Evolutionary conservation across 2,797 vertebrate genomes (phyloP).

Genomic region (Chromobotia macracanthus): DNA sequence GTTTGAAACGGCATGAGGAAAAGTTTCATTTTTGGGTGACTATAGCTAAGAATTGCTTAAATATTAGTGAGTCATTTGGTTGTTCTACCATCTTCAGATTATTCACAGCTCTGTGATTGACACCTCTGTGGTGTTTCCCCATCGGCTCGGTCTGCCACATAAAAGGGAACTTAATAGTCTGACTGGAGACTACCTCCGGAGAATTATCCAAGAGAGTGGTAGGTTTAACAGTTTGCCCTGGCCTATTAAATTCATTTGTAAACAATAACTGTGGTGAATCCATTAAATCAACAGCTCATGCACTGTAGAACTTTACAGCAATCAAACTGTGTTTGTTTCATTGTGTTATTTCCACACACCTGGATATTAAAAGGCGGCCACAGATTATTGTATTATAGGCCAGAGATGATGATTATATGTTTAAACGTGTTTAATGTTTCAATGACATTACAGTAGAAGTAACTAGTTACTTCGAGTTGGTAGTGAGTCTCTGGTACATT

Average conservation of each 20-base stretch:
- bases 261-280: constrained; percentile 23
- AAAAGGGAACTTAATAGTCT: constrained; percentile 78
- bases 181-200: constrained; percentile 78
- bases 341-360: neutral
- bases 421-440: neutral
- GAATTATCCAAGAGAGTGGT: constrained; percentile 83
- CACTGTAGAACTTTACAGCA: neutral
- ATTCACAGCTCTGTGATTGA: constrained; percentile 80
- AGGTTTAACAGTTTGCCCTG: constrained; percentile 64
- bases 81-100: constrained; percentile 71
- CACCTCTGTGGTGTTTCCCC: constrained; percentile 80
- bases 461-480: neutral
- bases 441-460: constrained; percentile 9
- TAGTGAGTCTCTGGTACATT: neutral
- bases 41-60: neutral
- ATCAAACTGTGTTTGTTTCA: neutral
- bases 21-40: too few relatives aligned
- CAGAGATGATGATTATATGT: too few relatives aligned
- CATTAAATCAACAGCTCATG: constrained; percentile 16
- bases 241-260: constrained; percentile 41
- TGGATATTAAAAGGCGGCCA: neutral
- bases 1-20: too few relatives aligned
- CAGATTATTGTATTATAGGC: neutral
- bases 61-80: constrained; percentile 28
- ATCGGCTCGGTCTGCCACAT: constrained; percentile 80